Percentiles rank a stretch among this genome's conserved stretches.
Evolutionary conservation across 2,888 invertebrate species (phyloP).

Genomic region (Drosophila birchii): DNA sequence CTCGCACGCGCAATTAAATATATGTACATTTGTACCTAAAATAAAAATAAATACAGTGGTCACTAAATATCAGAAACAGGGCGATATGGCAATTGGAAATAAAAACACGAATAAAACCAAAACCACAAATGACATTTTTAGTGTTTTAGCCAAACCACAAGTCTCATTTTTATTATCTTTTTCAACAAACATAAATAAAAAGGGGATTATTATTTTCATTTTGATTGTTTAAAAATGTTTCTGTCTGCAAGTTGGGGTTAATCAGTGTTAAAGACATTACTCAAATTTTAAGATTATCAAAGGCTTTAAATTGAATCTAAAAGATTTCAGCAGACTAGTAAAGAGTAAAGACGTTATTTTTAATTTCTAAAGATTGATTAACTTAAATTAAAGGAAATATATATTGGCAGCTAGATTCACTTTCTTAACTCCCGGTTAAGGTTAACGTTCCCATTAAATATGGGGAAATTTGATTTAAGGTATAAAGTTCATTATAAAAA

Average conservation of each 20-base stretch:
- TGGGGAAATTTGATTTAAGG: no score
- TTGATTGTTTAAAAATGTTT: neutral
- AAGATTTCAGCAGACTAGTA: no score
- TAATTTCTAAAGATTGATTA: no score
- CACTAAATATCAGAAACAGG: neutral
- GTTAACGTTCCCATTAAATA: no score
- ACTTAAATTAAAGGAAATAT: no score
- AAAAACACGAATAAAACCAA: neutral
- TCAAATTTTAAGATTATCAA: no score
- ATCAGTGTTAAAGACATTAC: neutral
- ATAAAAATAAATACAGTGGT: slow-evolving; percentile 10
- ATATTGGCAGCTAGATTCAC: neutral
- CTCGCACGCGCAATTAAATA: slow-evolving; percentile 15
- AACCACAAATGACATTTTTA: neutral
- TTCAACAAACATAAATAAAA: neutral
- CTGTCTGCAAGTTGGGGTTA: neutral
- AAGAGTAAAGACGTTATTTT: no score
- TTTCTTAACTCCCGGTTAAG: neutral
- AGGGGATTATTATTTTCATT: neutral
- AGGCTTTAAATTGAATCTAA: no score
- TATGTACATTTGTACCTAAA: neutral
- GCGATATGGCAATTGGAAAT: neutral
- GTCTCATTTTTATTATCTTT: neutral
- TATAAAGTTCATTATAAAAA: no score
- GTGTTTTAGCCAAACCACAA: neutral